A percentile compares a stretch with the other conserved stretches of the same genome.
Evolutionary conservation across 2,113 vertebrate species (phyloP).

Genomic region (Nematolebias whitei): DNA sequence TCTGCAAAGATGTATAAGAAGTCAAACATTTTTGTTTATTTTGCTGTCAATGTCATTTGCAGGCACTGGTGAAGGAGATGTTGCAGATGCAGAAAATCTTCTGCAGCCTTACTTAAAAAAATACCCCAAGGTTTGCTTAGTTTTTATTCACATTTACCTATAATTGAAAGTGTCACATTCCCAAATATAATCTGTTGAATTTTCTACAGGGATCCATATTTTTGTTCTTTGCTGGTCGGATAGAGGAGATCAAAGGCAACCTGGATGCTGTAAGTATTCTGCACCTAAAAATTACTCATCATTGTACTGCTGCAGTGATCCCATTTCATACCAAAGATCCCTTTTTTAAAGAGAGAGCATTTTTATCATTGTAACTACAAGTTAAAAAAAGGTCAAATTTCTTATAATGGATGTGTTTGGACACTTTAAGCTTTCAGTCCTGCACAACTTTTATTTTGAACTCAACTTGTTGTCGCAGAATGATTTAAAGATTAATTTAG

Average conservation of each 20-base stretch:
- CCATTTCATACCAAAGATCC: no score
- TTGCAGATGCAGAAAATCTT: conserved; percentile 91
- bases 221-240: conserved; percentile 97
- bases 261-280: conserved; percentile 87
- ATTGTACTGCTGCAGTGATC: not conserved
- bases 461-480: not conserved
- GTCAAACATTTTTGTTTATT: not conserved
- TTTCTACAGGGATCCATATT: conserved; percentile 93
- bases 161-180: not conserved
- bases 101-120: conserved; percentile 90
- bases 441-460: not conserved
- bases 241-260: conserved; percentile 97
- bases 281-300: not conserved
- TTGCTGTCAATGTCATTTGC: conserved; percentile 23
- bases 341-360: no score
- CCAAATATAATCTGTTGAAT: conserved; percentile 7
- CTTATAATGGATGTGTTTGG: not conserved
- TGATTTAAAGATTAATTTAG: not conserved
- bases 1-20: not conserved
- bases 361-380: no score
- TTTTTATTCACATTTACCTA: not conserved
- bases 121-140: conserved; percentile 86
- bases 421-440: not conserved
- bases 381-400: no score
- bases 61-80: conserved; percentile 96